Base-by-base conservation (phyloP, 1,140 invertebrate species). In the Melanaphis sacchari region DNA sequence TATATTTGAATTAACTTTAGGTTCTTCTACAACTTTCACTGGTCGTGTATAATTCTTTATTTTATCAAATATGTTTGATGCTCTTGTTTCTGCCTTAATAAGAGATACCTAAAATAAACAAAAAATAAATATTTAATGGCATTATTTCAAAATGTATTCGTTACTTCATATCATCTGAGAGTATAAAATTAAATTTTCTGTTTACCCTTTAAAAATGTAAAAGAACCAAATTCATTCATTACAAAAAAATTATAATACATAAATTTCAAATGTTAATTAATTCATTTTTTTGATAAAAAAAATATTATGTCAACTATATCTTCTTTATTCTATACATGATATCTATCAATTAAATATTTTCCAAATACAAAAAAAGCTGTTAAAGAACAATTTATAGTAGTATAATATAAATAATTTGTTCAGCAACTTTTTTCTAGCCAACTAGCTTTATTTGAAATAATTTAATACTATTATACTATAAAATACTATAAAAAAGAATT, bases 11-110 rank as follows among this genome's bases (percentile, higher is more conserved):
- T 41, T 52, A n/a, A 24, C 90, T 66, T 52, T 76, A 3, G n/a
- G 7, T 49, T 54, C 46, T 91, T 82, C 81, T 24, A 46, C 31
- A 52, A 54, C 43, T 59, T 88, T 49, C 26, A 15, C 38, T 59
- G 84, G 49, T 22, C 22, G 40, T 36, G 93, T 81, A 81, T 90
- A 93, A 82, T 88, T 90, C 43, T 93, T 31, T 21, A 93, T 88
- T 49, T 82, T 90, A 7, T 93, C 87, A 90, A 93, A 93, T 3
- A 93, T 24, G 49, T 59, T 76, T 90, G 88, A 90, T 76, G 49
- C 43, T 76, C 41, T 90, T 38, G 93, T 93, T 22, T 88, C 87
- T 21, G 22, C 41, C 5, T 90, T 90, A 24, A 93, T 93, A 26
- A 90, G 54, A 22, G 84, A 82, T 7, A 93, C 82, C 36, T 66